Evolutionary conservation across 2,888 invertebrate species (phyloP).

Genomic region (Drosophila atroscutellata): DNA sequence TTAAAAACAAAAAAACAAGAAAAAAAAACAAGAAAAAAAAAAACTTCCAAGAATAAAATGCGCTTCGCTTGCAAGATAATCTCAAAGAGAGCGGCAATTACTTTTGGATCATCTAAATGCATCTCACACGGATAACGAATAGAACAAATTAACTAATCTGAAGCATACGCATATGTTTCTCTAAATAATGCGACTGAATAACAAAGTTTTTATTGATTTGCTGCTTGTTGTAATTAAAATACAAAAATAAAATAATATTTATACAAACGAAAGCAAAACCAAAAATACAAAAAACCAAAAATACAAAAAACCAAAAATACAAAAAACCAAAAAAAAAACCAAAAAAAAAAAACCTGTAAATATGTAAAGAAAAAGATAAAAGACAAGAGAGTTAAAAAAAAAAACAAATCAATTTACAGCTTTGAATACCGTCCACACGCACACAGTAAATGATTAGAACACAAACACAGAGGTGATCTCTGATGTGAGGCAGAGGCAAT

Average conservation of each 20-base stretch:
- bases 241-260: conserved; percentile 51
- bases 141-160: conserved; percentile 38
- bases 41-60: conserved; percentile 7
- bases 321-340: conserved; percentile 22
- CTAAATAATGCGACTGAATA: conserved; percentile 75
- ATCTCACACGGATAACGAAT: conserved; percentile 48
- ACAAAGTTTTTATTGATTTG: conserved; percentile 74
- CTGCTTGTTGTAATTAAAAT: conserved; percentile 76
- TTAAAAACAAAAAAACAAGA: too few species aligned
- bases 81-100: conserved; percentile 27
- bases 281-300: conserved; percentile 36
- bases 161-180: conserved; percentile 43
- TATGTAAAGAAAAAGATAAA: conserved; percentile 52
- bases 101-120: conserved; percentile 64
- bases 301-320: conserved; percentile 13
- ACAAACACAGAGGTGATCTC: conserved; percentile 44
- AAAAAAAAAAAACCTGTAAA: conserved; percentile 45
- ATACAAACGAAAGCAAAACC: conserved; percentile 41
- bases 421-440: conserved; percentile 80
- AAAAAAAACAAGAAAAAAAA: too few species aligned
- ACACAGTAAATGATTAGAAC: conserved; percentile 70
- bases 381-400: conserved; percentile 50
- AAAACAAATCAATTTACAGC: conserved; percentile 78
- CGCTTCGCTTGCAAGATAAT: conserved; percentile 33
- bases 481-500: conserved; percentile 16